Evolutionary conservation across 2,797 vertebrate genomes (phyloP), one percentile per base, ranked within the genome.

Genomic region (Leptatherina wallacei): DNA sequence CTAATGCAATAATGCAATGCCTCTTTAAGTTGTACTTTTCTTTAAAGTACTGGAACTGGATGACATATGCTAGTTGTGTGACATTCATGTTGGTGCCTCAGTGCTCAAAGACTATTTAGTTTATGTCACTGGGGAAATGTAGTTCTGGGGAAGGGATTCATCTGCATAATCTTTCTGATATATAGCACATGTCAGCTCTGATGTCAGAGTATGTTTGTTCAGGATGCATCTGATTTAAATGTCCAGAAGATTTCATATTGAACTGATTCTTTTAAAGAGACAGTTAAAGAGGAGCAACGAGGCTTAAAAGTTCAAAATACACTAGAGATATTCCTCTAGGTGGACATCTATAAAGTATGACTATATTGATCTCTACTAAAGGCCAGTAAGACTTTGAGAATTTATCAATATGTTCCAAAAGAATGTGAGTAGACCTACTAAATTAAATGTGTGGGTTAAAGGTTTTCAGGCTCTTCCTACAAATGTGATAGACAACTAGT

Each of bases 201-300:
- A 42, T 40, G 32, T 65, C 33, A 2, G 44, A 33, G 47, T 22
- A 18, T 20, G 22, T 29, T 57, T 56, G 30, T 71, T 49, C 2
- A 30, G 30, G 36, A 61, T 47, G 49, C 4, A 42, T 68, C 38
- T 61, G 62, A 51, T 74, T 70, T 62, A 29, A 66, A 65, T 44
- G 77, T 49, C 30, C 24, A 22, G 36, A 38, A 70, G 69, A 65
- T 70, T 44, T 68, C 1, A 2, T 73, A 69, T 75, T 61, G 79
- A 77, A 73, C 72, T 20, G 24, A 61, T 11, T 51, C 49, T 65
- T 60, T 60, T 0, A 6, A 69, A 36, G 24, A 82, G 79, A 55
- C 69, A 72, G 71, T 33, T 76, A 51, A 57, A 57, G 56, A 14
- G 11, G 30, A 24, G 65, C 55, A 38, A 20, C 20, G 12, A 33